These are phyloP conservation scores for Beaufortia kweichowensis DNA, from an alignment of 2,113 vertebrate genomes.

Conservation along the genomic window DNA sequence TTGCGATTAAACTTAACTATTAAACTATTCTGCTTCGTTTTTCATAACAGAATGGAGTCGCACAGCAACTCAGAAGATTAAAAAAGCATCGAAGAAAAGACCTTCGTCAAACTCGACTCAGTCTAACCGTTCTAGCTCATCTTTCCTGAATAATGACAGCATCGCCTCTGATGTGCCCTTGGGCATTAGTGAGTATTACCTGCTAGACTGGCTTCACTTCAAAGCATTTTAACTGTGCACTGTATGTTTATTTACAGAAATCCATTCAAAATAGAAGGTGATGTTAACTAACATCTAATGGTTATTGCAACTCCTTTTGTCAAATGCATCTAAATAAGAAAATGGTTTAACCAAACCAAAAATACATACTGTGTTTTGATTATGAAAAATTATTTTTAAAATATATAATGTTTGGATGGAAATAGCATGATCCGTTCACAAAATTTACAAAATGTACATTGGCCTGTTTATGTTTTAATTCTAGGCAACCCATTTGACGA, in stretches of 20 bases:
- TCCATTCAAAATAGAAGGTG: neutral
- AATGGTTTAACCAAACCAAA: neutral
- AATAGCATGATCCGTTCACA: no score
- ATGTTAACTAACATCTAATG: neutral
- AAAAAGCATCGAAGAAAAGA: conserved; percentile 55
- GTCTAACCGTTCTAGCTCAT: conserved; percentile 56
- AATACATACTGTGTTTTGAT: neutral
- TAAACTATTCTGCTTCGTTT: neutral
- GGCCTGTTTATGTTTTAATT: neutral
- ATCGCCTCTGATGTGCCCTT: conserved; percentile 39
- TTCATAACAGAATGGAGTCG: conserved; percentile 74
- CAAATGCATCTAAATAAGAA: neutral
- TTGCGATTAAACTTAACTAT: no score
- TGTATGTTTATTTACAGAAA: neutral
- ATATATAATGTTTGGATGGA: no score
- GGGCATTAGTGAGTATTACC: conserved; percentile 59
- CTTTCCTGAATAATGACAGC: conserved; percentile 61
- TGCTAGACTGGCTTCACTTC: neutral
- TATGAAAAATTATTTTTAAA: no score
- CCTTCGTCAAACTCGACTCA: conserved; percentile 59
- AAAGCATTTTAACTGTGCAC: neutral
- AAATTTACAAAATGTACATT: neutral
- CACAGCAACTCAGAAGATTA: conserved; percentile 71
- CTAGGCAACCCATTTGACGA: conserved; percentile 66
- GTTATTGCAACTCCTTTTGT: neutral